These are phyloP conservation scores for Acanthococcus lagerstroemiae DNA, from an alignment of 2,888 invertebrate species.

Conservation along the genomic window DNA sequence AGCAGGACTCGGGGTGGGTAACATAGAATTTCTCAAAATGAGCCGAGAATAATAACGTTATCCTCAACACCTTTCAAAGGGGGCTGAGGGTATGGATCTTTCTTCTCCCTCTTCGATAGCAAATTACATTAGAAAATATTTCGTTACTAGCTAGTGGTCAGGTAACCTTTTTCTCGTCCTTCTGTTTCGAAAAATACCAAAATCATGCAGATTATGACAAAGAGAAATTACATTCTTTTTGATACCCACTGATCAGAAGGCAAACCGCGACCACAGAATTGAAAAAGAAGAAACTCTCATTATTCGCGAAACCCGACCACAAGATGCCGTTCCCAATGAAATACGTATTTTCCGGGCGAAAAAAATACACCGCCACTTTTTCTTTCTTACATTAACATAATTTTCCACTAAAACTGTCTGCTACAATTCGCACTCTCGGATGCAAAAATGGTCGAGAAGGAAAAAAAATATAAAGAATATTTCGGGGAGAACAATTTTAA, in stretches of 20 bases:
- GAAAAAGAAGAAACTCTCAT: conserved; percentile 8
- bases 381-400: conserved; percentile 28
- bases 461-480: conserved; percentile 24
- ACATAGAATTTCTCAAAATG: too few relatives aligned
- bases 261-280: neutral
- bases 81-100: too few relatives aligned
- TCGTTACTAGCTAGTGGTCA: too few relatives aligned
- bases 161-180: too few relatives aligned
- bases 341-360: conserved; percentile 27
- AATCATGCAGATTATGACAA: too few relatives aligned
- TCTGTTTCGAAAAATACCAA: too few relatives aligned
- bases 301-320: conserved; percentile 14
- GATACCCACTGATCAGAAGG: neutral
- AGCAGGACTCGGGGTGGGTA: too few relatives aligned
- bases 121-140: too few relatives aligned
- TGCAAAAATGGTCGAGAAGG: conserved; percentile 25
- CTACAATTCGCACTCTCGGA: conserved; percentile 28
- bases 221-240: too few relatives aligned
- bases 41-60: too few relatives aligned
- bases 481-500: conserved; percentile 24
- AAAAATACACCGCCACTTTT: conserved; percentile 24
- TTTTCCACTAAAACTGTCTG: conserved; percentile 30
- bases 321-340: conserved; percentile 26
- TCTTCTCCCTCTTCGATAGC: too few relatives aligned
- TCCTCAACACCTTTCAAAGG: too few relatives aligned